These are phyloP conservation scores for Philotrypesis tridentata DNA, from an alignment of 1,140 invertebrate genomes.

Conservation along the genomic window DNA sequence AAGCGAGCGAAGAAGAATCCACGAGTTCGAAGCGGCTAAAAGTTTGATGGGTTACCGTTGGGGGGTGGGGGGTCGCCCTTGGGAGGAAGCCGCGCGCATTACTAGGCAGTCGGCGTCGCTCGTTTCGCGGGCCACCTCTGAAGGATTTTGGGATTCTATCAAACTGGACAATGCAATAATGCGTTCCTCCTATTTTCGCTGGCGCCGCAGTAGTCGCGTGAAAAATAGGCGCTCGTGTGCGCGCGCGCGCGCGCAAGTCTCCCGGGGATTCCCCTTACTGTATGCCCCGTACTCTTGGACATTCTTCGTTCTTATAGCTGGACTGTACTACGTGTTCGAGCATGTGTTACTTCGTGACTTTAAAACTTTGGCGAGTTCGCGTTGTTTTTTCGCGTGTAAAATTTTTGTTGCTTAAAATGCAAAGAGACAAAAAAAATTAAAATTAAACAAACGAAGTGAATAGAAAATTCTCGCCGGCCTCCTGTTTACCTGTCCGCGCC, in stretches of 20 bases:
- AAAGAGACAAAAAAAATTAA: background rate
- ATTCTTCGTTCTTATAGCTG: background rate
- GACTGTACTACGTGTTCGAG: conserved; percentile 4
- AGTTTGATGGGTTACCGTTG: conserved; percentile 72
- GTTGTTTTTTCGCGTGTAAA: too few species aligned
- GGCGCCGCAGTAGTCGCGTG: conserved; percentile 53
- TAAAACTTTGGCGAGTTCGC: background rate
- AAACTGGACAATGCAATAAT: conserved; percentile 75
- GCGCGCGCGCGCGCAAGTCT: conserved; percentile 42
- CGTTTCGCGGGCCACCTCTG: conserved; percentile 59
- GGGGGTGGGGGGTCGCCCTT: conserved; percentile 56
- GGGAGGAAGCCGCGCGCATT: conserved; percentile 64
- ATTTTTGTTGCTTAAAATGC: background rate
- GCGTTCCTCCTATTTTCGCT: conserved; percentile 57
- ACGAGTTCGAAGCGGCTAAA: conserved; percentile 70
- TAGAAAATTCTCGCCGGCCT: background rate
- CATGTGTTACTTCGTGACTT: background rate
- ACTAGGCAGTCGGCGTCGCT: conserved; percentile 63
- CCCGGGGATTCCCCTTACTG: conserved; percentile 18
- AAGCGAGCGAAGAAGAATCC: conserved; percentile 43
- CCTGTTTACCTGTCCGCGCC: conserved; percentile 59
- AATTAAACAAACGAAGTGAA: background rate
- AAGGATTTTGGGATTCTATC: conserved; percentile 75
- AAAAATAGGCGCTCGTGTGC: conserved; percentile 68
- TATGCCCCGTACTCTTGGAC: background rate